These are phyloP conservation scores for Phymanthus crucifer DNA, from an alignment of 92 coral and sea anemone genomes.

Conservation along the genomic window DNA sequence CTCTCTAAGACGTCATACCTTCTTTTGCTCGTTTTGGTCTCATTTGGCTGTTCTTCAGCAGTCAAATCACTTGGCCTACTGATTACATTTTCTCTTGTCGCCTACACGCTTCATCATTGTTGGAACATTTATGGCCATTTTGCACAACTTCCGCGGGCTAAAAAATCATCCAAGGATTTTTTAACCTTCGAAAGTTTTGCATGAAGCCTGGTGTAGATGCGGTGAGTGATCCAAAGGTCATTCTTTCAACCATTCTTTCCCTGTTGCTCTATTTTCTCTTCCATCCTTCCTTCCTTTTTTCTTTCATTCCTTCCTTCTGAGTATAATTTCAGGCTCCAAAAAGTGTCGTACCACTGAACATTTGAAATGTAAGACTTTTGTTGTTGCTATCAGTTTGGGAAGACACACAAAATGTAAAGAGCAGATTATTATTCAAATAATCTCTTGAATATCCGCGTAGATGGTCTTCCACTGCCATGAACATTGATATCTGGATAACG, in stretches of 20 bases:
- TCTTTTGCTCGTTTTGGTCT: too few relatives aligned
- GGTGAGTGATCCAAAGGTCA: neutral
- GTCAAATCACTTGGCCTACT: too few relatives aligned
- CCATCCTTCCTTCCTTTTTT: neutral
- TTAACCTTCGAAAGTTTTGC: conserved; percentile 78
- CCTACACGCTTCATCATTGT: too few relatives aligned
- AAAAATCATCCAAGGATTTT: conserved; percentile 80
- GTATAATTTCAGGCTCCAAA: neutral
- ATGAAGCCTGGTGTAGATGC: conserved; percentile 32
- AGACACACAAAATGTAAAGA: too few relatives aligned
- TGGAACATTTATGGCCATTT: conserved; percentile 23
- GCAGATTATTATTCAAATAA: too few relatives aligned
- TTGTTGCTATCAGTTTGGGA: too few relatives aligned
- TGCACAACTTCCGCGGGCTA: conserved; percentile 96
- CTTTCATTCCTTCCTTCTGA: neutral
- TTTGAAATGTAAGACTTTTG: too few relatives aligned
- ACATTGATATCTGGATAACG: neutral
- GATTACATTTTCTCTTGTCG: too few relatives aligned
- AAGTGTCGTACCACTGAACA: too few relatives aligned
- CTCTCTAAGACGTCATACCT: too few relatives aligned
- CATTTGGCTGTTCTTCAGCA: too few relatives aligned
- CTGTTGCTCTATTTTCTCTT: neutral
- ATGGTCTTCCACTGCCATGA: neutral
- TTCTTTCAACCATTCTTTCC: neutral
- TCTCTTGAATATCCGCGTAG: too few relatives aligned